phyloP scores from a whole-genome alignment of 2,888 invertebrate genomes.

The Sabatieria punctata region DNA sequence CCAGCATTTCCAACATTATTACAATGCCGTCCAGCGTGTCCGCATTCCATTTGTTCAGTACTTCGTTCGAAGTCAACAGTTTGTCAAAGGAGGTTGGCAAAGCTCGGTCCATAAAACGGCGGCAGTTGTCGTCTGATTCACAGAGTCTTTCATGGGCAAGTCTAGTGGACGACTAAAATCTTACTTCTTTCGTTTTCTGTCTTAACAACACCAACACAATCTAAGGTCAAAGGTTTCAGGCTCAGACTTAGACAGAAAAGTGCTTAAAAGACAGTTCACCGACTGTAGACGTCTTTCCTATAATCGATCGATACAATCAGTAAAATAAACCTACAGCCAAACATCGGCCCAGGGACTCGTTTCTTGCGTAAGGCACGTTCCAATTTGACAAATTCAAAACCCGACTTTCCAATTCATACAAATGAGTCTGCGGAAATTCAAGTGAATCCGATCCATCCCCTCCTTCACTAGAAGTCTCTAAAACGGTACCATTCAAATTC shows the following conservation, averaged over 20 bases:
- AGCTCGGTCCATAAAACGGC: slow-evolving; percentile 35
- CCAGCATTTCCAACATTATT: slow-evolving; percentile 36
- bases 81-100: slow-evolving; percentile 39
- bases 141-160: slow-evolving; percentile 34
- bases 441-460: slow-evolving; percentile 6
- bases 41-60: slow-evolving; percentile 29
- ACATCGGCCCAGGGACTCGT: slow-evolving; percentile 40
- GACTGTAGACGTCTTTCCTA: no score
- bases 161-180: no score
- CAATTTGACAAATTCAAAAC: slow-evolving; percentile 38
- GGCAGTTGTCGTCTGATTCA: slow-evolving; percentile 36
- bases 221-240: no score
- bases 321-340: slow-evolving; percentile 35
- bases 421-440: slow-evolving; percentile 37
- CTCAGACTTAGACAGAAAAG: no score
- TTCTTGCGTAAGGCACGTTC: slow-evolving; percentile 39
- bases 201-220: no score
- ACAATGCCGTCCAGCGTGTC: slow-evolving; percentile 40
- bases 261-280: no score
- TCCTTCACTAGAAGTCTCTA: neutral
- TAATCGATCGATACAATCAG: no score
- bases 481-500: no score
- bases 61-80: slow-evolving; percentile 19
- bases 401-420: slow-evolving; percentile 37
- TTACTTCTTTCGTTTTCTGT: no score